Conservation (phyloP, 2,113 vertebrate species). For the Lycaon pictus region DNA sequence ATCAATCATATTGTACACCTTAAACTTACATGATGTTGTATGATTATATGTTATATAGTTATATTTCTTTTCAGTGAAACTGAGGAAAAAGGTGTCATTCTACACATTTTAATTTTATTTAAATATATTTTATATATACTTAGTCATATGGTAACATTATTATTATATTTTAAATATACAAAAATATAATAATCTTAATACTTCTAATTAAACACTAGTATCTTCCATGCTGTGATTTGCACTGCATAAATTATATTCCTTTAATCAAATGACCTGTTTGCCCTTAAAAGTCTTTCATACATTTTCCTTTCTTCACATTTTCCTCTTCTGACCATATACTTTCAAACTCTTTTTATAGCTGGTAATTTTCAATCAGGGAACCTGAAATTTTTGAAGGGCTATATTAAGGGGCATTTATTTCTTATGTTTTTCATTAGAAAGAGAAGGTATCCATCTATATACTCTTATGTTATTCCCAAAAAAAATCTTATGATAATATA, state of each 20-base stretch:
- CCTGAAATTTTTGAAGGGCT: background rate
- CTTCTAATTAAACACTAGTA: background rate
- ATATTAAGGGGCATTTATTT: background rate
- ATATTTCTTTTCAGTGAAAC: background rate
- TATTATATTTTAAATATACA: background rate
- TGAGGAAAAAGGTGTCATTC: background rate
- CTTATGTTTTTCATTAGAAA: background rate
- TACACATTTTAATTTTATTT: background rate
- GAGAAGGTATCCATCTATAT: background rate
- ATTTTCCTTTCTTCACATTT: background rate
- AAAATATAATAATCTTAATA: background rate
- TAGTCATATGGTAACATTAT: background rate
- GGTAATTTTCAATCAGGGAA: conserved; percentile 10
- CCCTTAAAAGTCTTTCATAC: background rate
- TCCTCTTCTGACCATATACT: background rate
- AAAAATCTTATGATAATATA: background rate
- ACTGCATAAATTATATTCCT: background rate
- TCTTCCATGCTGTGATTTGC: background rate
- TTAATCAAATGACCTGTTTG: background rate
- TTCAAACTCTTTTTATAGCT: background rate
- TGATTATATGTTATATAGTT: background rate
- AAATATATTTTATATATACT: background rate
- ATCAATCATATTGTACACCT: background rate
- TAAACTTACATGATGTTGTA: background rate
- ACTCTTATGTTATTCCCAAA: background rate